phyloP scores from a whole-genome alignment of 2,888 invertebrate genomes.

The Craniophora ligustri region DNA sequence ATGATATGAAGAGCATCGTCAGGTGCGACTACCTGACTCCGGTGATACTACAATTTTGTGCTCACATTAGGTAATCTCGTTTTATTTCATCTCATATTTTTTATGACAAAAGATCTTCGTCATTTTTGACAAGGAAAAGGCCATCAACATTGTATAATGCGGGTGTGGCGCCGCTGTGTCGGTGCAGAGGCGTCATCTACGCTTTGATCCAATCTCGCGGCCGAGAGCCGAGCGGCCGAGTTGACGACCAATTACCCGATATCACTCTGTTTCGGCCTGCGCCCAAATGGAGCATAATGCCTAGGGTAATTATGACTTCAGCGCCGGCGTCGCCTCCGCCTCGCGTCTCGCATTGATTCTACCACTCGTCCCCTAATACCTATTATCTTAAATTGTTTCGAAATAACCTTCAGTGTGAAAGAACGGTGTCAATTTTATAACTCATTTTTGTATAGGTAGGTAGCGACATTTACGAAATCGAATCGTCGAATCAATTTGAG shows the following conservation, averaged over 20 bases:
- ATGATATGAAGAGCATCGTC: constrained; percentile 42
- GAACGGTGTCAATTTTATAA: constrained; percentile 66
- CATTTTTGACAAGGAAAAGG: constrained; percentile 89
- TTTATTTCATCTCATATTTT: constrained; percentile 83
- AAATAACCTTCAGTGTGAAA: constrained; percentile 62
- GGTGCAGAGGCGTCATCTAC: constrained; percentile 77
- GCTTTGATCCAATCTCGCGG: constrained; percentile 83
- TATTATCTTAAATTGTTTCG: constrained; percentile 76
- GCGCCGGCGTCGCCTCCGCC: constrained; percentile 59
- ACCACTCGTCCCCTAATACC: constrained; percentile 71
- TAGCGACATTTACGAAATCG: constrained; percentile 48
- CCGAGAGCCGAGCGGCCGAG: constrained; percentile 60
- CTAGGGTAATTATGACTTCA: constrained; percentile 87
- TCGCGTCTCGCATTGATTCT: constrained; percentile 67
- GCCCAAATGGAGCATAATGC: constrained; percentile 87
- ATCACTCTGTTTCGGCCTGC: constrained; percentile 84
- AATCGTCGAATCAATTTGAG: constrained; percentile 50
- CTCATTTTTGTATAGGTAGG: constrained; percentile 51
- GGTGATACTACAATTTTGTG: constrained; percentile 80
- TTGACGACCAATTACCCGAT: constrained; percentile 87
- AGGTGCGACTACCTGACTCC: constrained; percentile 73
- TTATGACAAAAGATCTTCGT: constrained; percentile 87
- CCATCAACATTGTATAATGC: constrained; percentile 87
- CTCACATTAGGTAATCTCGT: constrained; percentile 82
- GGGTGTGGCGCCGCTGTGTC: constrained; percentile 82